phyloP scores from a whole-genome alignment of 2,888 invertebrate species.

The Drosophila austrosaltans region DNA sequence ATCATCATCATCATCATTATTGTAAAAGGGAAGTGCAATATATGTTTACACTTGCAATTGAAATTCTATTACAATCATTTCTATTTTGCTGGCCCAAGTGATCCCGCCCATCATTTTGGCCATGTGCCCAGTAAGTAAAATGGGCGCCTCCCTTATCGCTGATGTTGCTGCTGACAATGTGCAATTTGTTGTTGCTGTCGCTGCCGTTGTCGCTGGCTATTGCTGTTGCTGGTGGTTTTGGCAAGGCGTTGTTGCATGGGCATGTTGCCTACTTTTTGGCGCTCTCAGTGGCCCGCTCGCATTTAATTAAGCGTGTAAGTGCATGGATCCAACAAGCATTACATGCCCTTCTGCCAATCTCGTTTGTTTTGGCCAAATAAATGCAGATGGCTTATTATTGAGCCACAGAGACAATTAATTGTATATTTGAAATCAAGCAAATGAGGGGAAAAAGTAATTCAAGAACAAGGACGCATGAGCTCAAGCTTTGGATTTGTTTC shows the following conservation, averaged over 20 bases:
- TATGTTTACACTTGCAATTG: conserved; percentile 76
- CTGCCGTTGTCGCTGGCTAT: conserved; percentile 19
- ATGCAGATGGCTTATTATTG: conserved; percentile 10
- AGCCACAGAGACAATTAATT: not conserved
- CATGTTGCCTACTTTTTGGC: conserved; percentile 64
- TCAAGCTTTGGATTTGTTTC: too few relatives aligned
- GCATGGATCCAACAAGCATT: conserved; percentile 42
- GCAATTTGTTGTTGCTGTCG: conserved; percentile 29
- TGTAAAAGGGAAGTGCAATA: conserved; percentile 55
- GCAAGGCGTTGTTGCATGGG: conserved; percentile 55
- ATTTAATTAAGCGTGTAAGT: conserved; percentile 76
- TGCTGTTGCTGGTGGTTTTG: conserved; percentile 25
- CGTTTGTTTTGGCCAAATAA: not conserved
- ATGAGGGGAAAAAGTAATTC: not conserved
- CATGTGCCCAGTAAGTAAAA: conserved; percentile 38
- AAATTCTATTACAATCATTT: conserved; percentile 73
- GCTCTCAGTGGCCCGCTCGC: conserved; percentile 40
- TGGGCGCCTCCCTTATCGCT: conserved; percentile 56
- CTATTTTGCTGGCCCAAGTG: conserved; percentile 34
- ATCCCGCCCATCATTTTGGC: conserved; percentile 33
- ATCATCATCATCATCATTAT: not conserved
- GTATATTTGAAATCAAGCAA: conserved; percentile 5
- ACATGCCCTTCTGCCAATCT: too few relatives aligned
- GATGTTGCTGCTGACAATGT: conserved; percentile 69
- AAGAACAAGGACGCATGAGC: too few relatives aligned